Evolutionary conservation across 2,797 vertebrate species (phyloP), one percentile per base, ranked within the genome.

Genomic region (Harpagifer antarcticus): DNA sequence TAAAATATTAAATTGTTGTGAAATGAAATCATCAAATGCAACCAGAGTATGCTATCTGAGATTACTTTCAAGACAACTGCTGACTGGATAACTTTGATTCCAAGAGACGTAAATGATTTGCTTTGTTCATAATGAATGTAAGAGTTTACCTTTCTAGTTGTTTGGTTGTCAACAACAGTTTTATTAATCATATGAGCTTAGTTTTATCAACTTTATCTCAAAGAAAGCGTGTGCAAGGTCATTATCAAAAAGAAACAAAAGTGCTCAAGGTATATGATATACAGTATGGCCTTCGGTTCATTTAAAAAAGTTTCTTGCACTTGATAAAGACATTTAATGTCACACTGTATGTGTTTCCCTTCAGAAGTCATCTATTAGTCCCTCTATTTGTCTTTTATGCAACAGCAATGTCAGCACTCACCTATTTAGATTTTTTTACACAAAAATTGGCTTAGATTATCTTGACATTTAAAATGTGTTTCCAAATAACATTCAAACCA

Each of bases 21-120:
- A 63, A 71, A 80, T 71, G 15, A 37, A 37, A 37, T 37, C 12
- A 62, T 27, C 9, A 72, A 11, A 56, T 40, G 20, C 44, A 16
- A 23, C 54, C 23, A 56, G 37, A 47, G 4, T 19, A 15, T 23
- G 1, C 14, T n/a, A 23, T 50, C 40, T 66, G 52, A 31, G 17
- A 53, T 43, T 16, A 0, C 43, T 5, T 54, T 16, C 43, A 37
- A 17, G 10, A 31, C 15, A 6, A 10, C 9, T 54, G 40, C n/a
- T 60, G 17, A 74, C 5, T 58, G 16, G 72, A 31, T 27, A 52
- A 43, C 37, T 44, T n/a, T 62, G 47, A 23, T 10, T 17, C 1
- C 23, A 5, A 11, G 16, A 9, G 40, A 55, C 10, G 12, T 37
- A 16, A 60, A 42, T 31, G 4, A 37, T 53, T 37, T 16, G 37